Percentiles rank a stretch among this genome's conserved stretches.
These are phyloP conservation scores for Entomobrya multifasciata DNA, from an alignment of 2,888 invertebrate species.

Conservation along the genomic window DNA sequence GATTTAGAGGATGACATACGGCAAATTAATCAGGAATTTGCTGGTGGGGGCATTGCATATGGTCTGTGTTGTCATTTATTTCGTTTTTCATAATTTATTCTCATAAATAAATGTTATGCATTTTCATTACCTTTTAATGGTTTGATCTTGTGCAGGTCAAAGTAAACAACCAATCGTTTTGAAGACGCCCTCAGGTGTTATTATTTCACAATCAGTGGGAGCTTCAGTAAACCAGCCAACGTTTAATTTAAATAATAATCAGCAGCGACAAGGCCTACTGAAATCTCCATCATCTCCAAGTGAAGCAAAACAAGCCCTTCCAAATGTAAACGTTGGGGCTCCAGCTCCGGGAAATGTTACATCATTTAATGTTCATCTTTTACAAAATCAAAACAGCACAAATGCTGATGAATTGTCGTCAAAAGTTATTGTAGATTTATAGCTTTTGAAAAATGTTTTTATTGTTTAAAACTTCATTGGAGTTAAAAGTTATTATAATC, in stretches of 20 bases:
- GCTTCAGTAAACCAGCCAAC: not conserved
- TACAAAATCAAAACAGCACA: not conserved
- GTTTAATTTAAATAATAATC: not conserved
- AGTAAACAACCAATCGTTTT: constrained; percentile 53
- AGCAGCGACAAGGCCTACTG: not conserved
- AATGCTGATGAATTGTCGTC: not conserved
- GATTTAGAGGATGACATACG: constrained; percentile 78
- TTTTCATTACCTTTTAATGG: not conserved
- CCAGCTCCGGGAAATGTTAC: not conserved
- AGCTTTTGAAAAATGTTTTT: not conserved
- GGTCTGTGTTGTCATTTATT: not conserved
- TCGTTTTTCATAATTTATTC: not conserved
- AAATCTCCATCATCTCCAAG: constrained; percentile 31
- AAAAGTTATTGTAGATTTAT: constrained; percentile 38
- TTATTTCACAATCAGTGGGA: not conserved
- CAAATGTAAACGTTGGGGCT: not conserved
- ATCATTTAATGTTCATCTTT: constrained; percentile 27
- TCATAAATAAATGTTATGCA: not conserved
- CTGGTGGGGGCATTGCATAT: constrained; percentile 41
- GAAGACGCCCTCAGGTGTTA: constrained; percentile 21
- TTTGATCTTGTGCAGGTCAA: constrained; percentile 3
- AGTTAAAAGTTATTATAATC: too few species aligned
- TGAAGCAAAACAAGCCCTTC: not conserved
- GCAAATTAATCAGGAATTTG: constrained; percentile 78
- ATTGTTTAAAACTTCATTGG: not conserved